phyloP scores from a whole-genome alignment of 2,113 vertebrate species.

The Elephas maximus region DNA sequence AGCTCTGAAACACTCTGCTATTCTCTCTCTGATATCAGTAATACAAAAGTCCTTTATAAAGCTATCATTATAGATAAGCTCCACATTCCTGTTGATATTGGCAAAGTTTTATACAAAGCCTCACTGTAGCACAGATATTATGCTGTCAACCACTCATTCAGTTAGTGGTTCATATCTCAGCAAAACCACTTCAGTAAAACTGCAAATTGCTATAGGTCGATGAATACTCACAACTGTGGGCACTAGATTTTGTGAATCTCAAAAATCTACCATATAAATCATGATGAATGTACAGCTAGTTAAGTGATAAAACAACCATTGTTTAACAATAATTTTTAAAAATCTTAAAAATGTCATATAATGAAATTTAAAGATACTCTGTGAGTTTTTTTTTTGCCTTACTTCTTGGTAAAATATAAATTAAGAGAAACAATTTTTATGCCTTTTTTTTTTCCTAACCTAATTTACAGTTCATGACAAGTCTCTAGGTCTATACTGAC shows the following conservation, averaged over 20 bases:
- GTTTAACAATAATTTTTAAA: background rate
- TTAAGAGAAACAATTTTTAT: background rate
- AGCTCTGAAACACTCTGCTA: background rate
- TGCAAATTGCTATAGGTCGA: background rate
- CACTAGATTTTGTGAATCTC: background rate
- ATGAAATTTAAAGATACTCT: background rate
- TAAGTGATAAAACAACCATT: background rate
- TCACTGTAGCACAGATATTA: background rate
- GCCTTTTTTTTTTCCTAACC: background rate
- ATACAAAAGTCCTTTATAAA: background rate
- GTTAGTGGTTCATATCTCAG: background rate
- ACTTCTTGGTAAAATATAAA: background rate
- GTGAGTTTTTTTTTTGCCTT: background rate
- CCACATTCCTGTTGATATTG: background rate
- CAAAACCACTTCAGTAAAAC: background rate
- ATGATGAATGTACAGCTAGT: background rate
- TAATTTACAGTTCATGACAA: background rate
- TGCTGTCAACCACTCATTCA: background rate
- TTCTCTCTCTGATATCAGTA: background rate
- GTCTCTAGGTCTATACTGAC: background rate
- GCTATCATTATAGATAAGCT: background rate
- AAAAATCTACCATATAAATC: background rate
- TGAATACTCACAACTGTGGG: background rate
- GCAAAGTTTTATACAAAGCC: background rate
- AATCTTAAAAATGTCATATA: background rate